These are phyloP conservation scores for Osmerus mordax DNA, from an alignment of 2,113 vertebrate genomes.

Conservation along the genomic window DNA sequence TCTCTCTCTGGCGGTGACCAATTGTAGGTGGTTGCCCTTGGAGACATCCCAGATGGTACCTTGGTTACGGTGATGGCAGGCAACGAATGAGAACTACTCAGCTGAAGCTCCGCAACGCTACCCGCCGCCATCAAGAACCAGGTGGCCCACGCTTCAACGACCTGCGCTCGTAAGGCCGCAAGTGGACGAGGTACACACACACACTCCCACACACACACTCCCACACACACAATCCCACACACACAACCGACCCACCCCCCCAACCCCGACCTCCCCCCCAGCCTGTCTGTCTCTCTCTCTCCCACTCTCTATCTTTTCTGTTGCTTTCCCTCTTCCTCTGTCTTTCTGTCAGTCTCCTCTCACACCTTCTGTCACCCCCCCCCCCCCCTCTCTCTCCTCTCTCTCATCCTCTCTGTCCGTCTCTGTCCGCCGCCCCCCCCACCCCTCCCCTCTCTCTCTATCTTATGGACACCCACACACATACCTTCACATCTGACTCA, in stretches of 20 bases:
- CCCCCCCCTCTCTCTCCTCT: no score
- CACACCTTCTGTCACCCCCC: no score
- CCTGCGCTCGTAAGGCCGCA: constrained; percentile 91
- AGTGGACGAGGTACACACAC: constrained; percentile 85
- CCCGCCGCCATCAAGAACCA: constrained; percentile 95
- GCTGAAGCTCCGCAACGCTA: constrained; percentile 95
- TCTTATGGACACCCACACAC: no score
- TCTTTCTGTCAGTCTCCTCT: no score
- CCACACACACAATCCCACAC: background rate
- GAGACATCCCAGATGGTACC: constrained; percentile 90
- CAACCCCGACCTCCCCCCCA: background rate
- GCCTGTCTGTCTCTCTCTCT: background rate
- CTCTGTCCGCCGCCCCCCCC: background rate
- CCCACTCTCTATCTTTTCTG: background rate
- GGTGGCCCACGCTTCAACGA: constrained; percentile 96
- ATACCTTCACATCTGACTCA: no score
- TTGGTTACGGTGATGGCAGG: constrained; percentile 97
- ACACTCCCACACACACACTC: background rate
- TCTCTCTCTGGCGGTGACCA: background rate
- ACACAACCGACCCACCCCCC: background rate
- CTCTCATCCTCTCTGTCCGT: background rate
- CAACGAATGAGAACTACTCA: constrained; percentile 96
- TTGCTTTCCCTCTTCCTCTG: no score
- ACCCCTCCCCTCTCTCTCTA: no score
- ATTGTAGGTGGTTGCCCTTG: constrained; percentile 87